These are phyloP conservation scores for Nebria ingens DNA, from an alignment of 1,140 invertebrate species.

Conservation along the genomic window DNA sequence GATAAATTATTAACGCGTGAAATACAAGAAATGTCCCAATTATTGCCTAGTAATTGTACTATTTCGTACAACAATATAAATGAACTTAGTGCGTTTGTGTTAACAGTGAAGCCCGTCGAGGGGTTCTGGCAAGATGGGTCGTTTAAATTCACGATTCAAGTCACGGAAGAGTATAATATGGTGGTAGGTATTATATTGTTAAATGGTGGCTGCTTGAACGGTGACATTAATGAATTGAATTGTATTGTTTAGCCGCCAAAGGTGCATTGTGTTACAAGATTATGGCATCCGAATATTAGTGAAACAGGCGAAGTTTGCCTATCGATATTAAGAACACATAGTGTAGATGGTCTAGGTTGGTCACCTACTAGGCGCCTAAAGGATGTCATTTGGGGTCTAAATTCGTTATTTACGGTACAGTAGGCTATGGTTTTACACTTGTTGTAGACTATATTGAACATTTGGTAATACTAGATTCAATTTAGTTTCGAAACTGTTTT, in stretches of 20 bases:
- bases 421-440: too few relatives aligned
- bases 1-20: conserved; percentile 80
- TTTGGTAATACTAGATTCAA: conserved; percentile 1
- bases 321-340: conserved; percentile 80
- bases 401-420: conserved; percentile 87
- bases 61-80: conserved; percentile 74
- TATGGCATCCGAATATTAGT: conserved; percentile 96
- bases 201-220: neutral
- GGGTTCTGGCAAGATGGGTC: conserved; percentile 80
- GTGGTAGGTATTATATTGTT: conserved; percentile 48
- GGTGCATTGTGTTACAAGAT: conserved; percentile 80
- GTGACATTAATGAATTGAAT: conserved; percentile 4
- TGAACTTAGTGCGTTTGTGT: conserved; percentile 66
- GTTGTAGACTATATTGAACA: neutral
- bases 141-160: conserved; percentile 76
- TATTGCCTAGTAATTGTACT: conserved; percentile 68
- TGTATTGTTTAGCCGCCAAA: conserved; percentile 64
- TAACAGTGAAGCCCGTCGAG: conserved; percentile 76
- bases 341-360: conserved; percentile 91
- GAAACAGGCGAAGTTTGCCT: conserved; percentile 92
- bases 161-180: conserved; percentile 94
- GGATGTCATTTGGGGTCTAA: conserved; percentile 92
- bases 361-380: conserved; percentile 84
- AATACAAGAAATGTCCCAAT: conserved; percentile 85
- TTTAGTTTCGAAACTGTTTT: neutral